Percentiles rank a stretch among this genome's conserved stretches.
These are phyloP conservation scores for Desoria tigrina DNA, from an alignment of 2,888 invertebrate genomes.

Conservation along the genomic window DNA sequence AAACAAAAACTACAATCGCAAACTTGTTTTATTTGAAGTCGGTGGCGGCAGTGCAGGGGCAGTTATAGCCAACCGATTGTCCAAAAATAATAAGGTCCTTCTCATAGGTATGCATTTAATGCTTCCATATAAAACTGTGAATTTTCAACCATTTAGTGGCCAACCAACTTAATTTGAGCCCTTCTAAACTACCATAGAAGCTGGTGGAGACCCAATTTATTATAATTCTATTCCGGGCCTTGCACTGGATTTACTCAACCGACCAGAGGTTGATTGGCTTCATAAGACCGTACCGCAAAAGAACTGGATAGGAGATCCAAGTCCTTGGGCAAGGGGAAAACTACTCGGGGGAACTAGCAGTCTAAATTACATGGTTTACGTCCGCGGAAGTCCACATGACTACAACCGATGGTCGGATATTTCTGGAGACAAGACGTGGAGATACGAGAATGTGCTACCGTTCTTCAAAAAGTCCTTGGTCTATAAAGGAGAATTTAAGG, in stretches of 20 bases:
- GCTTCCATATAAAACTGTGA: too few relatives aligned
- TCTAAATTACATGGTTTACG: slow-evolving; percentile 73
- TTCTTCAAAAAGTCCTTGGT: slow-evolving; percentile 41
- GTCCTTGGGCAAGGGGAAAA: slow-evolving; percentile 68
- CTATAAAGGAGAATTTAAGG: slow-evolving; percentile 34
- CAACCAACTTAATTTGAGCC: too few relatives aligned
- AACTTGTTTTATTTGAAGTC: too few relatives aligned
- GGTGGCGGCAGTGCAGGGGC: slow-evolving; percentile 60
- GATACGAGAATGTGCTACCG: slow-evolving; percentile 42
- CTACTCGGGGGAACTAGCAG: slow-evolving; percentile 74
- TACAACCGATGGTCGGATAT: slow-evolving; percentile 45
- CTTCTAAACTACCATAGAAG: too few relatives aligned
- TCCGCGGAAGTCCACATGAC: slow-evolving; percentile 70
- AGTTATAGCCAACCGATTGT: slow-evolving; percentile 64
- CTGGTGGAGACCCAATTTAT: slow-evolving; percentile 63
- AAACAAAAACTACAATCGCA: neutral
- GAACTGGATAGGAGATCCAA: slow-evolving; percentile 13
- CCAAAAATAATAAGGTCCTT: slow-evolving; percentile 59
- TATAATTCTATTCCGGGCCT: slow-evolving; percentile 39
- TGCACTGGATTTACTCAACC: slow-evolving; percentile 17
- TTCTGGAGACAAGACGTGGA: slow-evolving; percentile 38
- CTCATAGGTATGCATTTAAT: too few relatives aligned
- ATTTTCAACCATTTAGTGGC: too few relatives aligned
- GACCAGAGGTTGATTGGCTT: slow-evolving; percentile 41
- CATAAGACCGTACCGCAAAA: slow-evolving; percentile 48